Base-by-base conservation (phyloP, 2,888 invertebrate genomes). In the Argyra leucocephala region DNA sequence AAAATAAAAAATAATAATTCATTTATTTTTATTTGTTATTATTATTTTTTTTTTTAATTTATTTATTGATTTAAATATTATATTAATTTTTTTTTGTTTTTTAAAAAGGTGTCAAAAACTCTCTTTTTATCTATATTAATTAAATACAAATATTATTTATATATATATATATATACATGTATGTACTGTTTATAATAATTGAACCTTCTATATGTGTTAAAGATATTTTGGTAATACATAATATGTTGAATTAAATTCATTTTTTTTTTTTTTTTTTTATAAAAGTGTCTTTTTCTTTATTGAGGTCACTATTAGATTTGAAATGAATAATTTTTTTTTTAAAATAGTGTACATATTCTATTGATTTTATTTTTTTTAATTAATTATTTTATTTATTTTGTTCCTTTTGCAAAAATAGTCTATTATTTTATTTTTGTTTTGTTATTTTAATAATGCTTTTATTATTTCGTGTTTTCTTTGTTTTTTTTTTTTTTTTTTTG, bases 401-500 rank as follows among this genome's bases (percentile, higher is more conserved):
- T 61, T 63, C 63, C 5, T 26, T 26, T 31, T 31, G 9, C 31
- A 21, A 31, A 63, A 62, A 62, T 26, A 63, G 61, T 63, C 63
- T 61, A 64, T 66, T 31, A 31, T 31, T 31, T 63, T 67, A 64
- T 64, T 67, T 67, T 71, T 72, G 69, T 68, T 69, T 67, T n/a
- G n/a, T 67, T 67, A 63, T 69, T 69, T 63, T 68, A 65, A 67
- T 71, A n/a, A n/a, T 74, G 73, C 64, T 67, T 65, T 69, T 31
- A 31, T 31, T 31, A 4, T 31, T 26, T 26, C 7, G 7, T 6
- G 4, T 68, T 69, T 66, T 72, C 70, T 71, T 70, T 68, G 69
- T 65, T 71, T 72, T 71, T 70, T 72, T 71, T 64, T 69, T 70
- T 69, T 57, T 64, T 68, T 71, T 12, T 68, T 68, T 69, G 66